A percentile compares a stretch with the other conserved stretches of the same genome.
Evolutionary conservation across 2,888 invertebrate species (phyloP).

Genomic region (Exocentrus adspersus): DNA sequence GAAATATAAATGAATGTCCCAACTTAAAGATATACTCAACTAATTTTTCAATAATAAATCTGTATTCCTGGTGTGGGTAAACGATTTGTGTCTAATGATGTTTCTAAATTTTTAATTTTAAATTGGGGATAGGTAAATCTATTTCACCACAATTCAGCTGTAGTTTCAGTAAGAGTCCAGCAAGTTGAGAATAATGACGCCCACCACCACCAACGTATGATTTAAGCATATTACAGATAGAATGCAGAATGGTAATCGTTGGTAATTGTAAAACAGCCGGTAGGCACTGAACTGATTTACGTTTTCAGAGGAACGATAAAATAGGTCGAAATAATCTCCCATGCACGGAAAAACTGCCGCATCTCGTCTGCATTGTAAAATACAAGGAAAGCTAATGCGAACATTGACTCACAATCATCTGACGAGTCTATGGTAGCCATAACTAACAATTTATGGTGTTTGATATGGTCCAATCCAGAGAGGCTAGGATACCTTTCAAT

Average conservation of each 20-base stretch:
- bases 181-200: constrained; percentile 20
- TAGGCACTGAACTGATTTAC: constrained; percentile 10
- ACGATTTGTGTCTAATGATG: too few species aligned
- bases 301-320: constrained; percentile 16
- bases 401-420: neutral
- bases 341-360: constrained; percentile 5
- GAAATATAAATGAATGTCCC: neutral
- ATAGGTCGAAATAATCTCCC: neutral
- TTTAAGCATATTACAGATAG: neutral
- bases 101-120: too few species aligned
- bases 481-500: too few species aligned
- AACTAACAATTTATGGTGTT: too few species aligned
- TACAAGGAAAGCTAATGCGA: neutral
- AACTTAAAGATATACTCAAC: too few species aligned
- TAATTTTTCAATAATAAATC: too few species aligned
- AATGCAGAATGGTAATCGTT: neutral
- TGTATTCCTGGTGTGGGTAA: too few species aligned
- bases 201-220: constrained; percentile 26
- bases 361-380: neutral
- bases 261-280: constrained; percentile 10
- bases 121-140: too few species aligned
- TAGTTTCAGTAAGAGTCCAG: constrained; percentile 6
- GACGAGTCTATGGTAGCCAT: neutral
- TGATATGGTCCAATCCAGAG: too few species aligned
- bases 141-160: too few species aligned